These are phyloP conservation scores for Eumaeus atala DNA, from an alignment of 1,140 invertebrate genomes.

Conservation along the genomic window DNA sequence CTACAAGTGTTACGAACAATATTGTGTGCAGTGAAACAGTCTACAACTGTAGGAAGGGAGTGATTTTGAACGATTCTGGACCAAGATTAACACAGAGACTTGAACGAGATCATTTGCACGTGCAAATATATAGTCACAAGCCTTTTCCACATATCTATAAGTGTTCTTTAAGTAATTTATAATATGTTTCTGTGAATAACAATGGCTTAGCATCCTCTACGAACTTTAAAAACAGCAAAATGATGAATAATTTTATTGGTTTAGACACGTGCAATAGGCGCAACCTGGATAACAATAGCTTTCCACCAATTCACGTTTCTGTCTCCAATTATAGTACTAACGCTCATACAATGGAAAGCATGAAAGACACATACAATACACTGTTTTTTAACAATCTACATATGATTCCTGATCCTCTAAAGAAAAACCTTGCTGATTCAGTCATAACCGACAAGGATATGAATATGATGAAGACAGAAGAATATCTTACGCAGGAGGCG, in stretches of 20 bases:
- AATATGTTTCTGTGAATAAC: slow-evolving; percentile 43
- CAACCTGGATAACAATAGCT: slow-evolving; percentile 31
- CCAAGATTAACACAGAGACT: slow-evolving; percentile 26
- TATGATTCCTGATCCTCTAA: slow-evolving; percentile 48
- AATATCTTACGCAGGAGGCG: slow-evolving; percentile 16
- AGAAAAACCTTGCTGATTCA: slow-evolving; percentile 55
- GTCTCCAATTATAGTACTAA: slow-evolving; percentile 45
- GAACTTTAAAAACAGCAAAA: slow-evolving; percentile 39
- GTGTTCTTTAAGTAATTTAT: slow-evolving; percentile 28
- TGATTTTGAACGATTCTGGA: slow-evolving; percentile 36
- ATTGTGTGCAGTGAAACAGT: slow-evolving; percentile 37
- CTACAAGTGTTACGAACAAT: slow-evolving; percentile 31
- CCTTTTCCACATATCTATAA: slow-evolving; percentile 39
- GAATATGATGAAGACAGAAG: slow-evolving; percentile 29
- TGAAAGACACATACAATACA: slow-evolving; percentile 37
- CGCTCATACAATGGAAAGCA: slow-evolving; percentile 33
- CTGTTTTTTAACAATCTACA: slow-evolving; percentile 42
- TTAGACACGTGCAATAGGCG: slow-evolving; percentile 44
- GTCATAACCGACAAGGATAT: slow-evolving; percentile 35
- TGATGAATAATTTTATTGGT: slow-evolving; percentile 45
- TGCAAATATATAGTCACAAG: slow-evolving; percentile 38
- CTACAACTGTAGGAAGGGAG: slow-evolving; percentile 32
- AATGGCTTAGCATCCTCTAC: slow-evolving; percentile 49
- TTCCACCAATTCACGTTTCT: slow-evolving; percentile 34
- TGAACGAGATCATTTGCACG: slow-evolving; percentile 32